phyloP scores from a whole-genome alignment of 2,888 invertebrate genomes.

The Belgica antarctica region DNA sequence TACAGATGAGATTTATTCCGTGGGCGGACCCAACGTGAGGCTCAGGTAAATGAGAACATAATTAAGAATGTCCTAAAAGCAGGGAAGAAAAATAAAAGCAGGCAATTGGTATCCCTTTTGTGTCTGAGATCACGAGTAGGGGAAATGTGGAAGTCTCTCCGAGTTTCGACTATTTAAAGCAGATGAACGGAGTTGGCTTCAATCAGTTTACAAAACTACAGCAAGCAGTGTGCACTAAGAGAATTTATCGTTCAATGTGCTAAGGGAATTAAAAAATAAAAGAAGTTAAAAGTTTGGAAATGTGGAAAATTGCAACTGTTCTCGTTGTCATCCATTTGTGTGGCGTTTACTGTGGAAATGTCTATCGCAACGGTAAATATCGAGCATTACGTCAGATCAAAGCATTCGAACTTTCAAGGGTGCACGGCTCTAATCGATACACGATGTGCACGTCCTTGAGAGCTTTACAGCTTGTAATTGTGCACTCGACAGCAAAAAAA shows the following conservation, averaged over 20 bases:
- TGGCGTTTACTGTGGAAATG: background rate
- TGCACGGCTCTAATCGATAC: too few species aligned
- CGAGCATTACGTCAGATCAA: background rate
- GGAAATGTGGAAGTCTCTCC: background rate
- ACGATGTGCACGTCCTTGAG: too few species aligned
- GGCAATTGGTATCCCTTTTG: slow-evolving; percentile 2
- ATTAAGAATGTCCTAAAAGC: background rate
- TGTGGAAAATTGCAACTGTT: slow-evolving; percentile 11
- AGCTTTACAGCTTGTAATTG: too few species aligned
- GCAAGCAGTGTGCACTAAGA: background rate
- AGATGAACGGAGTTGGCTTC: background rate
- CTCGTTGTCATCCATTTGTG: background rate
- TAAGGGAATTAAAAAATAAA: slow-evolving; percentile 4
- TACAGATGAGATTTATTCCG: slow-evolving; percentile 2
- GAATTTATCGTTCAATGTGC: slow-evolving; percentile 14
- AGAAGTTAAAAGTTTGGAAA: slow-evolving; percentile 16
- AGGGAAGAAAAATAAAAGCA: too few species aligned
- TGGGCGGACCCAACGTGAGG: background rate
- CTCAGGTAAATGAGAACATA: slow-evolving; percentile 24
- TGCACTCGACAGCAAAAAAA: too few species aligned
- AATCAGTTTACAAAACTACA: background rate
- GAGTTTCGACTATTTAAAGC: background rate
- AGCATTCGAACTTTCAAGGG: background rate
- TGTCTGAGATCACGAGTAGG: background rate
- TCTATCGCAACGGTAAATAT: slow-evolving; percentile 14